Evolutionary conservation across 1,140 invertebrate genomes (phyloP).

Genomic region (Pectinophora gossypiella): DNA sequence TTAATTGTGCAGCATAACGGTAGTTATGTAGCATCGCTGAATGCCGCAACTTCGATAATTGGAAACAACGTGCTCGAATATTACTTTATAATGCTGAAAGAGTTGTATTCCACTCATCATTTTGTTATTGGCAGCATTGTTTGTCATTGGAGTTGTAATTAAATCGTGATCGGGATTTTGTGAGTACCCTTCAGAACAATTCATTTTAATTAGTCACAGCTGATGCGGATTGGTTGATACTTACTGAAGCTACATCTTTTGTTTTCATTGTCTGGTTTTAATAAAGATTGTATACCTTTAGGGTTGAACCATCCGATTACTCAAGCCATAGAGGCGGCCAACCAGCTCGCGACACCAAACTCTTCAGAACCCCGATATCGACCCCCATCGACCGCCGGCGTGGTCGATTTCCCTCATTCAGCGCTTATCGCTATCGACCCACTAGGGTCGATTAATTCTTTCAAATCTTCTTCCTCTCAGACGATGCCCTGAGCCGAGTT

Average conservation of each 20-base stretch:
- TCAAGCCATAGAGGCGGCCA: too few relatives aligned
- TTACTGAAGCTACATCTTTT: not conserved
- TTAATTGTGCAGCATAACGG: constrained; percentile 26
- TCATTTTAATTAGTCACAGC: not conserved
- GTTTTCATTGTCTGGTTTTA: not conserved
- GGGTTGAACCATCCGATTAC: too few relatives aligned
- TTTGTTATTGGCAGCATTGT: too few relatives aligned
- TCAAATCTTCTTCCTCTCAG: too few relatives aligned
- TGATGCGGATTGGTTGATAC: not conserved
- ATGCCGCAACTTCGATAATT: constrained; percentile 42
- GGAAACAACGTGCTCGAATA: constrained; percentile 30
- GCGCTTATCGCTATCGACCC: too few relatives aligned
- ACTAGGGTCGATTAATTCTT: too few relatives aligned
- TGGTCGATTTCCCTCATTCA: too few relatives aligned
- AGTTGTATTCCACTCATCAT: constrained; percentile 5
- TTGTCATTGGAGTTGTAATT: not conserved
- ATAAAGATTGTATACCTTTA: too few relatives aligned
- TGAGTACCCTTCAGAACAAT: not conserved
- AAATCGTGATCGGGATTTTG: not conserved
- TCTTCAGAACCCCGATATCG: too few relatives aligned
- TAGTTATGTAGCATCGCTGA: constrained; percentile 27
- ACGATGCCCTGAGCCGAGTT: too few relatives aligned
- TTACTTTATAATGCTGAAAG: constrained; percentile 35
- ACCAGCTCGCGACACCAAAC: too few relatives aligned
- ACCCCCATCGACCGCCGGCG: too few relatives aligned